A percentile compares a stretch with the other conserved stretches of the same genome.
phyloP scores from a whole-genome alignment of 2,113 vertebrate species.

The Balaenoptera acutorostrata region DNA sequence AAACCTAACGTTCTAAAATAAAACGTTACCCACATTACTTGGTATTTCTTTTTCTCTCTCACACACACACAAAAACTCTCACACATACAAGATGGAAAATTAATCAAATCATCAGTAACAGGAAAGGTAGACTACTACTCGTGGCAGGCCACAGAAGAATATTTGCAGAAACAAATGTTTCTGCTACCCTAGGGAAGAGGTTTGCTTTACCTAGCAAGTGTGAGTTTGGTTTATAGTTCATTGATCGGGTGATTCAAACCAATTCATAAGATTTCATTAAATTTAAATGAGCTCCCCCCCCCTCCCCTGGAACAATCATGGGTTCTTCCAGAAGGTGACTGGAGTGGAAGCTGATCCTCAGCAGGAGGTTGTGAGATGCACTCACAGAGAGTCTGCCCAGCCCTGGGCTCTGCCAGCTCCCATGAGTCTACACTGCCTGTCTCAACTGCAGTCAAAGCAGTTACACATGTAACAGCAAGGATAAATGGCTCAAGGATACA shows the following conservation, averaged over 20 bases:
- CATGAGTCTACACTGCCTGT: background rate
- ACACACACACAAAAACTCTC: background rate
- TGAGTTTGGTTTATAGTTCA: background rate
- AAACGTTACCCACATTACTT: background rate
- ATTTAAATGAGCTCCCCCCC: background rate
- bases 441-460: background rate
- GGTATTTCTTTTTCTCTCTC: background rate
- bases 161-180: background rate
- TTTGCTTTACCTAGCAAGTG: background rate
- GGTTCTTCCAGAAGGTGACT: background rate
- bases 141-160: background rate
- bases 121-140: background rate
- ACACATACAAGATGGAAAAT: background rate
- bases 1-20: slow-evolving; percentile 28
- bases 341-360: background rate
- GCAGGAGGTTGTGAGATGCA: background rate
- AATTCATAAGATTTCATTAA: background rate
- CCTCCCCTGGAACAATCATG: background rate
- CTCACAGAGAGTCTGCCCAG: background rate
- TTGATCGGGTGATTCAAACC: background rate
- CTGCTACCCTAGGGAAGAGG: background rate
- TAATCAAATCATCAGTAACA: background rate
- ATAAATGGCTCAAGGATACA: background rate
- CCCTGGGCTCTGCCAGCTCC: background rate
- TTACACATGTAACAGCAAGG: background rate